Percentiles rank a stretch among this genome's conserved stretches.
These are phyloP conservation scores for Ageneiosus marmoratus DNA, from an alignment of 2,113 vertebrate species.

Conservation along the genomic window DNA sequence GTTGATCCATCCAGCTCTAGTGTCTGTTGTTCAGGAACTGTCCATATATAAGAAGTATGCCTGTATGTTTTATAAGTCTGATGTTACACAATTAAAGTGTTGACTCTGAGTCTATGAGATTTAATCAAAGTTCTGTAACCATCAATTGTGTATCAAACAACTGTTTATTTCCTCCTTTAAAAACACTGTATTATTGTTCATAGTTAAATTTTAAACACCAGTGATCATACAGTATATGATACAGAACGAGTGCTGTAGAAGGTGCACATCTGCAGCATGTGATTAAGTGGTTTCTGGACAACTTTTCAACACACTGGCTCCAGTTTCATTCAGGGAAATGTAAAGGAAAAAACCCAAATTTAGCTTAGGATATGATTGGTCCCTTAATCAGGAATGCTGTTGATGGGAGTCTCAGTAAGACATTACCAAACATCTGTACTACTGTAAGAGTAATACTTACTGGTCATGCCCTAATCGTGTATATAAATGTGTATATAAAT, in stretches of 20 bases:
- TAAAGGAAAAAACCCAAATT: not conserved
- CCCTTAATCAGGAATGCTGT: not conserved
- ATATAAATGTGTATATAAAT: not conserved
- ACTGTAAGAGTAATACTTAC: too few relatives aligned
- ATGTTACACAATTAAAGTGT: conserved; percentile 31
- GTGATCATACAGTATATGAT: conserved; percentile 11
- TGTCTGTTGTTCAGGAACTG: conserved; percentile 15
- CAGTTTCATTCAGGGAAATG: not conserved
- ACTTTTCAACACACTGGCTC: not conserved
- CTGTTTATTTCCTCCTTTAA: conserved; percentile 43
- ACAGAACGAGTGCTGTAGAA: not conserved
- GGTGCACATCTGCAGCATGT: not conserved
- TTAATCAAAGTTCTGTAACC: not conserved
- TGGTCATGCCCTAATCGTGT: not conserved
- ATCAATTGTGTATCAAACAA: not conserved
- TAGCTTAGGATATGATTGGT: not conserved
- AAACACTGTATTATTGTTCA: too few relatives aligned
- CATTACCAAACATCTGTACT: not conserved
- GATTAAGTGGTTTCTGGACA: not conserved
- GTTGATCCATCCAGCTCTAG: not conserved
- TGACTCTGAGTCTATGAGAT: not conserved
- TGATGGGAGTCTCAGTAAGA: not conserved
- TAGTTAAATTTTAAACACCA: not conserved
- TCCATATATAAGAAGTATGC: conserved; percentile 26
- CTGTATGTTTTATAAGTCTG: conserved; percentile 45